These are phyloP conservation scores for Mohoua ochrocephala DNA, from an alignment of 2,113 vertebrate genomes.

Conservation along the genomic window DNA sequence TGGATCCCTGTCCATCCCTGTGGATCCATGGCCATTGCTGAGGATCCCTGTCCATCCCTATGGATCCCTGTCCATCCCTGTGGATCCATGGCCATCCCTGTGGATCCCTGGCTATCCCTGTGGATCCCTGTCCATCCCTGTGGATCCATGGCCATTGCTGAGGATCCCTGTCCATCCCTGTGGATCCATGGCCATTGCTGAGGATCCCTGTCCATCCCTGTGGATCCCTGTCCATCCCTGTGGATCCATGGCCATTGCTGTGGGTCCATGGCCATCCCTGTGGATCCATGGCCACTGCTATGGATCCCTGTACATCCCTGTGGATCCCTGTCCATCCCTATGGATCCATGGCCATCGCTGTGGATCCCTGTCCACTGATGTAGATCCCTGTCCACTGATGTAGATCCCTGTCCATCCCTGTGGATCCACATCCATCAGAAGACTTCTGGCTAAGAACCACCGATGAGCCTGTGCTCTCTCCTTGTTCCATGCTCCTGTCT, in stretches of 20 bases:
- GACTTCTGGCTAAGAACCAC: neutral
- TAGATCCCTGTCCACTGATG: too few species aligned
- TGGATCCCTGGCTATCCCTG: too few species aligned
- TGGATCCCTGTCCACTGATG: neutral
- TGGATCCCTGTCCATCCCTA: too few species aligned
- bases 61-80: neutral
- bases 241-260: neutral
- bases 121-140: neutral
- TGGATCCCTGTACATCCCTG: neutral
- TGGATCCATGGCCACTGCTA: neutral
- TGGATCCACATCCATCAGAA: neutral
- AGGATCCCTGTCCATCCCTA: neutral
- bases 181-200: rapidly evolving
- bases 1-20: neutral
- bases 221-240: neutral
- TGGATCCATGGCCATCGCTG: rapidly evolving
- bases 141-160: too few species aligned
- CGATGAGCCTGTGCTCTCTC: neutral
- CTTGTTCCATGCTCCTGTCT: neutral
- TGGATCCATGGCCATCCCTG: neutral
- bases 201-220: neutral
- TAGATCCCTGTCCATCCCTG: neutral
- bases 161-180: neutral
- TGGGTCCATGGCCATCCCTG: neutral
- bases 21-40: too few species aligned